Evolutionary conservation across 2,797 vertebrate genomes (phyloP), one percentile per base, ranked within the genome.

Genomic region (Sebastes dallii): DNA sequence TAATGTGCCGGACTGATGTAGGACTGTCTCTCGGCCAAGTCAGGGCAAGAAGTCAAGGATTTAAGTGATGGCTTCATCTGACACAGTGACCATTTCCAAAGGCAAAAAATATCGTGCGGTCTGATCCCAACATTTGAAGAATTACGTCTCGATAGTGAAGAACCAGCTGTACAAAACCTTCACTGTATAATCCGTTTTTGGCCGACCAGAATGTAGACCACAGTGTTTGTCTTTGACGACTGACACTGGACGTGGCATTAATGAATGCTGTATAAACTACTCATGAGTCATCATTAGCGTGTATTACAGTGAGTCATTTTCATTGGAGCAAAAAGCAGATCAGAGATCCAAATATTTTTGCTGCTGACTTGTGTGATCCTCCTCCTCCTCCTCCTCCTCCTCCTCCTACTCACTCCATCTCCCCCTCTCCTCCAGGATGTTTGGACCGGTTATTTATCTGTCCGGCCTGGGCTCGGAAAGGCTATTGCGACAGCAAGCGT

Each of bases 391-490:
- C 36, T 66, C 39, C 50, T 59, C 36, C 36, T 39, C 5, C 14
- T 84, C 71, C 72, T 75, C 66, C 39, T 66, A 22, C 72, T 66
- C 66, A 62, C 75, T 77, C 74, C 30, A 30, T 74, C 86, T 75
- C 77, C 74, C 54, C 52, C 32, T 86, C 78, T 91, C 83, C 82
- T 89, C 72, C 93, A 99, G 98, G 98, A 77, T 99, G 98, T 86
- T 95, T 96, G 95, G 98, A 99, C 91, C 95, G 97, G 69, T 91
- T 98, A 58, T 96, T 97, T 10, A 96, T 97, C 94, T 99, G 99
- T 82, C 94, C 97, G 0, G 84, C 96, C 0, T 99, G 99, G 99
- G 96, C 97, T 5, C 94, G 91, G 2, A 98, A 95, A 88, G 98
- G 98, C 1, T 99, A 97, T 85, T 99, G 99, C 5, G 95, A 96